phyloP scores from a whole-genome alignment of 2,797 vertebrate genomes.

The Crocidura indochinensis region DNA sequence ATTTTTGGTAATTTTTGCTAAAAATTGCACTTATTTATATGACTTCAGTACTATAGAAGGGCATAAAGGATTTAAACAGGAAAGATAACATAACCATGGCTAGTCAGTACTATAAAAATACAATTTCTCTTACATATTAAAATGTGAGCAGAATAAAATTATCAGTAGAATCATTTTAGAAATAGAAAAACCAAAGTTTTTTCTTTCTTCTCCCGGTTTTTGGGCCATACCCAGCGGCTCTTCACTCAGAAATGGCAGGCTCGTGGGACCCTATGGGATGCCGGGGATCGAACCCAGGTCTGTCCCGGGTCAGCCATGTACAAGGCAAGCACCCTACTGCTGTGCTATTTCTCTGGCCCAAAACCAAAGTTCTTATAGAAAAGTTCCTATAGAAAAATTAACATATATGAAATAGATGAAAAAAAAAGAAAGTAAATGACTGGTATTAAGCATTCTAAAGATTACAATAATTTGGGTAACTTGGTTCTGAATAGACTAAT shows the following conservation, averaged over 20 bases:
- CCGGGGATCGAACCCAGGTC: too few species aligned
- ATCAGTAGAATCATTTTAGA: conserved; percentile 42
- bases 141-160: conserved; percentile 39
- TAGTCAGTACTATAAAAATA: conserved; percentile 57
- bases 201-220: too few species aligned
- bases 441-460: conserved; percentile 33
- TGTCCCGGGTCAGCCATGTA: too few species aligned
- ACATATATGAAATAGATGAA: not conserved
- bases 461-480: not conserved
- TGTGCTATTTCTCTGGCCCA: too few species aligned
- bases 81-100: conserved; percentile 34
- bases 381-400: conserved; percentile 43
- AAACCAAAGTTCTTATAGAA: not conserved
- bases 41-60: not conserved
- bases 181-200: conserved; percentile 33
- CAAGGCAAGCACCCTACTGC: too few species aligned
- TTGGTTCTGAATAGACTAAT: not conserved
- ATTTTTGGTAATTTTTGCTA: not conserved
- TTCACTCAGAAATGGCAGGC: too few species aligned
- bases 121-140: conserved; percentile 33
- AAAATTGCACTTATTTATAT: conserved; percentile 43
- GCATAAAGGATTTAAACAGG: conserved; percentile 40
- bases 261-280: too few species aligned
- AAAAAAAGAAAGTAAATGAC: not conserved
- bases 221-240: too few species aligned